Evolutionary conservation across 2,113 vertebrate species (phyloP).

Genomic region (Leptosomus discolor): DNA sequence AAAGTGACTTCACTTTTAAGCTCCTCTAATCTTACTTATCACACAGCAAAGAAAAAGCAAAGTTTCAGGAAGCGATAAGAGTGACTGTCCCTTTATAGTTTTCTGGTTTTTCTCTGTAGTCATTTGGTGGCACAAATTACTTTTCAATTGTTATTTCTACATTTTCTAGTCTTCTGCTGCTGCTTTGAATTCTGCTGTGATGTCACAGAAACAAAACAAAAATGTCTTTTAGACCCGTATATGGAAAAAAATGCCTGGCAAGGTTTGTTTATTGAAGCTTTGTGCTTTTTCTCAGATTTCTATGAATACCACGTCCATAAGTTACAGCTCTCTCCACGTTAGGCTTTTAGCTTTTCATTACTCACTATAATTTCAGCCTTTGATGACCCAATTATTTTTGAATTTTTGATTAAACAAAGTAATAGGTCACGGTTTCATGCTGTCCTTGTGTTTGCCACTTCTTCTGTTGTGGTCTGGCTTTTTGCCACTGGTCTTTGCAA

Average conservation of each 20-base stretch:
- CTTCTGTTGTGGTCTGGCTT: not conserved
- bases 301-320: not conserved
- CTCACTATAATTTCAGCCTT: not conserved
- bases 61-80: not conserved
- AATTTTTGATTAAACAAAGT: not conserved
- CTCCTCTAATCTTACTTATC: slow-evolving; percentile 3
- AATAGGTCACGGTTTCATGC: not conserved
- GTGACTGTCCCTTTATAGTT: slow-evolving; percentile 15
- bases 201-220: slow-evolving; percentile 19
- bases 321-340: not conserved
- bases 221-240: not conserved
- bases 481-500: not conserved
- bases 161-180: not conserved
- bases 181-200: slow-evolving; percentile 40
- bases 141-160: slow-evolving; percentile 29
- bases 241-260: not conserved
- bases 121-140: slow-evolving; percentile 20
- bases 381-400: not conserved
- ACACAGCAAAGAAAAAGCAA: not conserved
- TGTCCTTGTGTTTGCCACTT: not conserved
- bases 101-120: not conserved
- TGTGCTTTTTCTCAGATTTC: not conserved
- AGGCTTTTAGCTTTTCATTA: not conserved
- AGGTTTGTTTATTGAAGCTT: slow-evolving; percentile 14
- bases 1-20: not conserved